Conservation (phyloP, 2,888 invertebrate species). For the Drosophila conformis region DNA sequence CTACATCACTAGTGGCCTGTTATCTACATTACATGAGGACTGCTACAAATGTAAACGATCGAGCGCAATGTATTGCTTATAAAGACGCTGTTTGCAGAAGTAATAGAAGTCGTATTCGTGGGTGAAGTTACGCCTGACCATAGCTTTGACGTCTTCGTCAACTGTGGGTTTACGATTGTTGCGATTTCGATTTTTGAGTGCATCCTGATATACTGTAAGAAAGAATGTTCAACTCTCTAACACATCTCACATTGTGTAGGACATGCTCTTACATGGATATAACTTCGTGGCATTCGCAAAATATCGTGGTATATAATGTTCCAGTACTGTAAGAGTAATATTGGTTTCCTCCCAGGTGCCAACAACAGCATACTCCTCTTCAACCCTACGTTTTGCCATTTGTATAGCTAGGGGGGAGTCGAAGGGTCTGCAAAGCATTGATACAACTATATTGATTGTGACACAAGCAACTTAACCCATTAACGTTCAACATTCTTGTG, state of each 20-base stretch:
- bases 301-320: slow-evolving; percentile 93
- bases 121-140: slow-evolving; percentile 94
- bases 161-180: slow-evolving; percentile 94
- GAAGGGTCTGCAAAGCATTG: slow-evolving; percentile 88
- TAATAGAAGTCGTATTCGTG: slow-evolving; percentile 95
- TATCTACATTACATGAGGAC: too few species aligned
- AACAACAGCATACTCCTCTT: slow-evolving; percentile 93
- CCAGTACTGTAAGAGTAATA: slow-evolving; percentile 92
- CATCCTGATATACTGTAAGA: slow-evolving; percentile 70
- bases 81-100: slow-evolving; percentile 93
- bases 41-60: slow-evolving; percentile 16
- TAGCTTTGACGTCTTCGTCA: slow-evolving; percentile 91
- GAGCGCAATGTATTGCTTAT: slow-evolving; percentile 87
- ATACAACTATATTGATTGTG: neutral
- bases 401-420: slow-evolving; percentile 92
- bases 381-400: slow-evolving; percentile 93
- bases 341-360: slow-evolving; percentile 95
- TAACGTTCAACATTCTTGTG: neutral
- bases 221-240: neutral
- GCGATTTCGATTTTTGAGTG: slow-evolving; percentile 89
- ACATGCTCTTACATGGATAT: slow-evolving; percentile 89
- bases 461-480: neutral
- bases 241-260: neutral
- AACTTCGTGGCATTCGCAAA: slow-evolving; percentile 91
- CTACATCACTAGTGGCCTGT: too few species aligned